Percentiles rank a stretch among this genome's conserved stretches.
Evolutionary conservation across 2,888 invertebrate genomes (phyloP).

Genomic region (Stramonita haemastoma): DNA sequence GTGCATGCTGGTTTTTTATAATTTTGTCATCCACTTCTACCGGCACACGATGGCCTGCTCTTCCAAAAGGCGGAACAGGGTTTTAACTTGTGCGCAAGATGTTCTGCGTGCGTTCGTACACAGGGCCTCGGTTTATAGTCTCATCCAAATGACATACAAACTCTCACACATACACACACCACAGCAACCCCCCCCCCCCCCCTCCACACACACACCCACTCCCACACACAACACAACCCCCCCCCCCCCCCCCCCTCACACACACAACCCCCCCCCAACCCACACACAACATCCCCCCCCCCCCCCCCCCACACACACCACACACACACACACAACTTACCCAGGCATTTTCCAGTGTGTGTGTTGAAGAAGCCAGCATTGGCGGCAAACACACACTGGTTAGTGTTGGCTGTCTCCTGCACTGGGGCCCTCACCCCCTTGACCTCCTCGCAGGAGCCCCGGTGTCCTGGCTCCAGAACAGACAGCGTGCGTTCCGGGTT

Average conservation of each 20-base stretch:
- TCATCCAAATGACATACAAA: too few species aligned
- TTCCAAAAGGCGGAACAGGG: too few species aligned
- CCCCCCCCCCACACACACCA: neutral
- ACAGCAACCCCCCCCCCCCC: neutral
- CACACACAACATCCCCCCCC: too few species aligned
- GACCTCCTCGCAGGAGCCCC: slow-evolving; percentile 68
- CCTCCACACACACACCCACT: neutral
- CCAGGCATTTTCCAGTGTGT: slow-evolving; percentile 71
- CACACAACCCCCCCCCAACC: neutral
- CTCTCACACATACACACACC: neutral
- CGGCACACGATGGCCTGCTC: too few species aligned
- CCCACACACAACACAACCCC: neutral
- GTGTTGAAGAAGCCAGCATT: slow-evolving; percentile 78
- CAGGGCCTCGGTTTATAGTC: too few species aligned
- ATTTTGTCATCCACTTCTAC: too few species aligned
- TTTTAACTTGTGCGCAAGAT: too few species aligned
- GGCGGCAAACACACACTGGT: slow-evolving; percentile 72
- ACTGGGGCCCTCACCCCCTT: slow-evolving; percentile 65
- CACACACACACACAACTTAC: slow-evolving; percentile 55
- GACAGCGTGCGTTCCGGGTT: slow-evolving; percentile 73
- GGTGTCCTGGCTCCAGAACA: slow-evolving; percentile 72
- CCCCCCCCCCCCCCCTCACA: too few species aligned
- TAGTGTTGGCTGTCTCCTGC: slow-evolving; percentile 59
- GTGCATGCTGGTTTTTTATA: too few species aligned
- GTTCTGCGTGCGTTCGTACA: too few species aligned